Conservation (phyloP, 2,888 invertebrate genomes). For the Augochlorella aurata region DNA sequence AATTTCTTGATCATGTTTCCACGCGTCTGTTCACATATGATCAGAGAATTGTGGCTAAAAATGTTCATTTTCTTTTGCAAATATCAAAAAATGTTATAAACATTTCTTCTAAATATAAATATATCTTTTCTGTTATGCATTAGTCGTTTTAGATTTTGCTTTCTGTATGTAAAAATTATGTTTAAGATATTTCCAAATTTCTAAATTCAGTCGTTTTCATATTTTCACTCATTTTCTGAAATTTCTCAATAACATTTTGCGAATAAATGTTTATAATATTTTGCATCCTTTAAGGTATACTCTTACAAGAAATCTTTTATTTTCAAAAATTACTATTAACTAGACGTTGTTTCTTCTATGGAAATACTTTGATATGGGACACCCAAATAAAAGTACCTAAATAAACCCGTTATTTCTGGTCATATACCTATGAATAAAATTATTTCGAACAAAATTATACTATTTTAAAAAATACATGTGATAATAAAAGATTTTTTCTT, state of each 20-base stretch:
- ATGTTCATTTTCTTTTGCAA: not conserved
- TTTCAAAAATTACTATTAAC: not conserved
- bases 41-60: not conserved
- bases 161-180: not conserved
- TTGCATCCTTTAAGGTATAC: not conserved
- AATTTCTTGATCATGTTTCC: conserved; percentile 38
- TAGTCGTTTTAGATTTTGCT: not conserved
- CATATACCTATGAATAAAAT: not conserved
- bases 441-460: not conserved
- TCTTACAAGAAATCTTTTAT: not conserved
- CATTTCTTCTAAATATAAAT: not conserved
- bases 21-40: conserved; percentile 45
- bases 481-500: not conserved
- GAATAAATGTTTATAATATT: not conserved
- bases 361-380: conserved; percentile 44
- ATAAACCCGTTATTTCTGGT: not conserved
- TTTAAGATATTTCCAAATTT: not conserved
- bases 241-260: not conserved
- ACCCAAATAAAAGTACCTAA: not conserved
- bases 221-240: not conserved
- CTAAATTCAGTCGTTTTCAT: not conserved
- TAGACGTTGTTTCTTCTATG: conserved; percentile 52
- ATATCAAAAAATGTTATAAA: not conserved
- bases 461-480: not conserved
- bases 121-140: not conserved